Percentiles rank a stretch among this genome's conserved stretches.
phyloP scores from a whole-genome alignment of 2,797 vertebrate genomes.

The Lerista edwardsae region DNA sequence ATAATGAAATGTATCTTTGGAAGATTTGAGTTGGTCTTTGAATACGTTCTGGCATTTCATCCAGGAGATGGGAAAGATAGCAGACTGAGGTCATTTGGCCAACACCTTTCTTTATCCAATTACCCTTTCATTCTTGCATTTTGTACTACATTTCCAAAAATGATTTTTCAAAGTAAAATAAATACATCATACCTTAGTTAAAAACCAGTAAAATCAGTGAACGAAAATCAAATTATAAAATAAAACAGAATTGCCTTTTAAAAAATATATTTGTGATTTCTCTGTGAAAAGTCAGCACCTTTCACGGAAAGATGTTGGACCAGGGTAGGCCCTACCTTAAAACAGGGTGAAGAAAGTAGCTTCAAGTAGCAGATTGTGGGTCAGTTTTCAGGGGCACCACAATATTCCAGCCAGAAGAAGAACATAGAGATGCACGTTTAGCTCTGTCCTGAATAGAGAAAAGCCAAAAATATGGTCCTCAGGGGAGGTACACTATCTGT shows the following conservation, averaged over 20 bases:
- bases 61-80: background rate
- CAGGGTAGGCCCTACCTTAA: no score
- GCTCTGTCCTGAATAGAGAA: no score
- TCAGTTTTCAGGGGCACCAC: no score
- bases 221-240: background rate
- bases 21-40: background rate
- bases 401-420: no score
- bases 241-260: background rate
- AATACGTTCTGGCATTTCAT: background rate
- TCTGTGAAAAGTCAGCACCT: background rate
- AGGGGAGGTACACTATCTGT: no score
- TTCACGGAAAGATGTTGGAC: no score
- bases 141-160: background rate
- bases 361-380: no score
- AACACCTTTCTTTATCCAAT: background rate
- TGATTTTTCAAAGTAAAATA: background rate
- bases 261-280: background rate
- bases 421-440: no score
- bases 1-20: background rate
- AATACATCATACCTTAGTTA: background rate
- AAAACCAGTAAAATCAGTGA: background rate
- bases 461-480: no score
- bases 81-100: background rate
- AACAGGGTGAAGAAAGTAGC: no score
- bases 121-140: background rate